Conservation (phyloP, 2,797 vertebrate genomes). For the Eulemur albifrons region DNA sequence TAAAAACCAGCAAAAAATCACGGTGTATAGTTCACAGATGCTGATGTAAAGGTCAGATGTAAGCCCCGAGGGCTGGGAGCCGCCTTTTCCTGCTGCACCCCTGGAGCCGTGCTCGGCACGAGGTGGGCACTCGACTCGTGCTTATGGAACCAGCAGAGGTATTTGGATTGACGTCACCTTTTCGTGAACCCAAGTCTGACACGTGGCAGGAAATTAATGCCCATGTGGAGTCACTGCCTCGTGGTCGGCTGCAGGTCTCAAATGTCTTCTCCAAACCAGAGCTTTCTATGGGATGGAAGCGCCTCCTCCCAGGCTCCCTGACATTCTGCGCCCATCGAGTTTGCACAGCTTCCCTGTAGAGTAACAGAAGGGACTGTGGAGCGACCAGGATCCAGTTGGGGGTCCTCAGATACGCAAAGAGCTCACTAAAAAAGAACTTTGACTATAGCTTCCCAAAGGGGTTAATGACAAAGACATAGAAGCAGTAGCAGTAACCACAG, state of each 20-base stretch:
- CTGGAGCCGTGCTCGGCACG: not conserved
- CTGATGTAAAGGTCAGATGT: not conserved
- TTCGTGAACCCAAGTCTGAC: not conserved
- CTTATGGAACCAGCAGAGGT: not conserved
- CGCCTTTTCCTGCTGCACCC: too few species aligned
- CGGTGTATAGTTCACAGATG: not conserved
- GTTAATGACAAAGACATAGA: not conserved
- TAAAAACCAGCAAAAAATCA: not conserved
- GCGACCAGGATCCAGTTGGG: not conserved
- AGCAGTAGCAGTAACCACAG: not conserved
- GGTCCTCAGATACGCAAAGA: not conserved
- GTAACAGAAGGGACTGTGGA: not conserved
- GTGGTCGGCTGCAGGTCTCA: not conserved
- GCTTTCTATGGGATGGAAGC: not conserved
- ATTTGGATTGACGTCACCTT: not conserved
- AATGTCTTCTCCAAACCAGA: not conserved
- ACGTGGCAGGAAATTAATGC: not conserved
- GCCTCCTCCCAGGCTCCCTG: too few species aligned
- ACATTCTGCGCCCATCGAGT: accelerated
- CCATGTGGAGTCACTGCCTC: not conserved
- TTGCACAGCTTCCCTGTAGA: not conserved
- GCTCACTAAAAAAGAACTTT: not conserved
- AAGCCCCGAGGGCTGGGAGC: not conserved
- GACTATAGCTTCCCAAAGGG: not conserved
- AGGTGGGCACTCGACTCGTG: not conserved